Base-by-base conservation (phyloP, 2,888 invertebrate genomes). In the Nephrotoma guestfalica region DNA sequence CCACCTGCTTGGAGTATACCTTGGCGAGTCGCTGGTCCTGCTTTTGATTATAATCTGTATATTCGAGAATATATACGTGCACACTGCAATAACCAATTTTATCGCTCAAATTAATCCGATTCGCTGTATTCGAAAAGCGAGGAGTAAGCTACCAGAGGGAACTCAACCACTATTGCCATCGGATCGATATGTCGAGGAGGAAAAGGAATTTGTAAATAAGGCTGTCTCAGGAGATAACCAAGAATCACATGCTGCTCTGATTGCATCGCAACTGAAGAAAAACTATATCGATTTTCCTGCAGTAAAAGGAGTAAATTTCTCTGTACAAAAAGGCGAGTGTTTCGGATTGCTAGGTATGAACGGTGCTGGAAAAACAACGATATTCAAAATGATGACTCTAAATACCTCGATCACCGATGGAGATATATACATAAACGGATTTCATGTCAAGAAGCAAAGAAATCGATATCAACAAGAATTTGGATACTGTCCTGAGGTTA, bases 401-500 rank as follows among this genome's bases (percentile, higher is more conserved):
- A 95, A 95, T 89, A 93, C 93, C 87, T 90, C 90, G 30, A 88
- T 92, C 88, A 93, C 93, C 0, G 88, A 90, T 0, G 94, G 94
- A 0, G 88, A 88, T 0, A 90, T 93, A 30, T 91, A 90, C 89
- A 92, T 92, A 42, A 92, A 92, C 88, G 92, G 92, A 4, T 88
- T 89, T n/a, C 89, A 91, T 51, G 89, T 90, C 47, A 87, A 88
- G 1, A n/a, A 89, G 83, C 87, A 91, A 45, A 90, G 90, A 87
- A 90, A 90, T 18, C 91, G 96, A 94, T 97, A 96, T 89, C 92
- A 96, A 86, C 93, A 93, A 86, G 92, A 93, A 87, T 93, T 97
- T 89, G 97, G 97, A 41, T 98, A 98, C 91, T 98, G 98, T 90
- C 98, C 98, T 0, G 98, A 98, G 92, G 95, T 95, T 90, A 95